Conservation (phyloP, 2,888 invertebrate genomes). For the Agonopterix arenella region DNA sequence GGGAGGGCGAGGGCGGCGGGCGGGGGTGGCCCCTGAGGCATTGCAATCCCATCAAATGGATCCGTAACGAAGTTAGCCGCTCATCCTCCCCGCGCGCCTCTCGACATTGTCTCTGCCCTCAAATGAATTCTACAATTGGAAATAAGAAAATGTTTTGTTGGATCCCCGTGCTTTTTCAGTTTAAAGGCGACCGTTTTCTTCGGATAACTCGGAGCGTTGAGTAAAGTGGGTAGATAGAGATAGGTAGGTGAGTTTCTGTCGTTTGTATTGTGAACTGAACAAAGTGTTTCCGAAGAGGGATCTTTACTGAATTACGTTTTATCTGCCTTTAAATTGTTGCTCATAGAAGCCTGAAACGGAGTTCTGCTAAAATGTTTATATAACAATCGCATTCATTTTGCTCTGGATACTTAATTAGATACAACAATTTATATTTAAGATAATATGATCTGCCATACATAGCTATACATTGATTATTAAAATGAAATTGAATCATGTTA, state of each 20-base stretch:
- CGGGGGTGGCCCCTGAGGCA: slow-evolving; percentile 69
- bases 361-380: not conserved
- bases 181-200: slow-evolving; percentile 68
- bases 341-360: slow-evolving; percentile 17
- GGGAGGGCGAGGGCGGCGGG: slow-evolving; percentile 30
- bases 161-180: slow-evolving; percentile 71
- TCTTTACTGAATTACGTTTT: slow-evolving; percentile 40
- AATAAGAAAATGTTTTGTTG: slow-evolving; percentile 78
- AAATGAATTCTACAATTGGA: slow-evolving; percentile 78
- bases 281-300: slow-evolving; percentile 38
- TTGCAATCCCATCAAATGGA: slow-evolving; percentile 87
- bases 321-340: slow-evolving; percentile 31
- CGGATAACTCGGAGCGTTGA: slow-evolving; percentile 50
- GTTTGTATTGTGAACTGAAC: slow-evolving; percentile 23
- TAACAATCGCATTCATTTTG: not conserved
- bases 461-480: too few relatives aligned
- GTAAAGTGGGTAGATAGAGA: slow-evolving; percentile 11
- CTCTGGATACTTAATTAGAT: too few relatives aligned
- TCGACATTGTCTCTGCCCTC: slow-evolving; percentile 77
- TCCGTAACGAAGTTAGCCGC: slow-evolving; percentile 85
- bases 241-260: slow-evolving; percentile 21
- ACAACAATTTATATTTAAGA: too few relatives aligned
- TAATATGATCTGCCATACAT: too few relatives aligned
- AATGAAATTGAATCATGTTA: too few relatives aligned
- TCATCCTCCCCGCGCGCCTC: slow-evolving; percentile 76